phyloP scores from a whole-genome alignment of 1,140 invertebrate species.

The Drosophila asahinai region DNA sequence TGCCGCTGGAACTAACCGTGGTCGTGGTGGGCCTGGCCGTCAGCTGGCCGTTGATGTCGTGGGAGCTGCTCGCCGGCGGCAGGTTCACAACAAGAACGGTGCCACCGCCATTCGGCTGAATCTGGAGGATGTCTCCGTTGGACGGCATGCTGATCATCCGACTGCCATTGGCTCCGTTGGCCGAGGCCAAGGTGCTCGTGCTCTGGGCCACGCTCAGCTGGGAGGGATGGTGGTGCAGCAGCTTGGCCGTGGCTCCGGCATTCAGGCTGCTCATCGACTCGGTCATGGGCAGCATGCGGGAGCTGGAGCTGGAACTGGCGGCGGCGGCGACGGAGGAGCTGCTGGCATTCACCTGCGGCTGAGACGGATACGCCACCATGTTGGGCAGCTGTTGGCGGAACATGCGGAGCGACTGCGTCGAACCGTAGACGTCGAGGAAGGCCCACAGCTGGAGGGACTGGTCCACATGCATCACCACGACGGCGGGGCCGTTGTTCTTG shows the following conservation, averaged over 20 bases:
- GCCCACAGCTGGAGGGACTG: slow-evolving; percentile 95
- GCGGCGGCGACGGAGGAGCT: slow-evolving; percentile 31
- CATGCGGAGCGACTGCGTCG: slow-evolving; percentile 93
- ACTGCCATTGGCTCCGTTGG: slow-evolving; percentile 76
- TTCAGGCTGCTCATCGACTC: slow-evolving; percentile 86
- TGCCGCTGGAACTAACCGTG: slow-evolving; percentile 65
- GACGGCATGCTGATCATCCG: slow-evolving; percentile 85
- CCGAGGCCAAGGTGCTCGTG: slow-evolving; percentile 66
- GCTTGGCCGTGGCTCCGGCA: slow-evolving; percentile 81
- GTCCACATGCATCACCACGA: slow-evolving; percentile 97
- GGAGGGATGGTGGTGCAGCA: slow-evolving; percentile 61
- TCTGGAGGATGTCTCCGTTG: slow-evolving; percentile 87
- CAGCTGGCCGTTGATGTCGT: slow-evolving; percentile 66
- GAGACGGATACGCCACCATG: slow-evolving; percentile 79
- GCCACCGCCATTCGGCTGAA: slow-evolving; percentile 88
- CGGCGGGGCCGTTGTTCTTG: slow-evolving; percentile 92
- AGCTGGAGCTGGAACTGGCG: slow-evolving; percentile 16
- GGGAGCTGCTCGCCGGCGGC: slow-evolving; percentile 87
- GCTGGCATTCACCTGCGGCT: slow-evolving; percentile 67
- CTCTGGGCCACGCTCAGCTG: slow-evolving; percentile 74
- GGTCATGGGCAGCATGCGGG: slow-evolving; percentile 74
- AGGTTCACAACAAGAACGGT: slow-evolving; percentile 92
- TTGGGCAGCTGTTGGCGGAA: slow-evolving; percentile 85
- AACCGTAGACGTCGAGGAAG: slow-evolving; percentile 98
- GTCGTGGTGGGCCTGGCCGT: slow-evolving; percentile 48